Conservation (phyloP, 2,888 invertebrate genomes). For the Caenorhabditis sp. region DNA sequence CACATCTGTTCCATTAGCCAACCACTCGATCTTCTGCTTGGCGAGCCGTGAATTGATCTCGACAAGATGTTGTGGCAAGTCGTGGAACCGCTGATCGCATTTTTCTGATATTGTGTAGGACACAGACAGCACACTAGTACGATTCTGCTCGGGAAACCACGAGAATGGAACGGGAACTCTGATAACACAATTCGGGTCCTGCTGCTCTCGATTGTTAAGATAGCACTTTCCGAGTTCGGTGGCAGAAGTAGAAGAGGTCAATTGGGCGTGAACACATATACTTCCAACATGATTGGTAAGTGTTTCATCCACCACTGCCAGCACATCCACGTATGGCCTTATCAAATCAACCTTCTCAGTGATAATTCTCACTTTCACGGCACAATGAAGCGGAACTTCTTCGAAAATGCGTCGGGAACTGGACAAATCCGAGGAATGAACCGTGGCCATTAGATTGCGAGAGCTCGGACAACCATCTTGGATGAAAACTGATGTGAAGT, state of each 20-base stretch:
- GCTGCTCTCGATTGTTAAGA: conserved; percentile 65
- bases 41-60: conserved; percentile 41
- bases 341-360: conserved; percentile 67
- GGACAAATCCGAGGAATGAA: conserved; percentile 58
- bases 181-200: conserved; percentile 73
- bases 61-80: conserved; percentile 67
- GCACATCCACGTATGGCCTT: conserved; percentile 79
- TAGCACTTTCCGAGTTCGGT: conserved; percentile 66
- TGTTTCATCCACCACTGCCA: conserved; percentile 75
- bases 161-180: conserved; percentile 77
- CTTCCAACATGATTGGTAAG: conserved; percentile 69
- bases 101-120: conserved; percentile 70
- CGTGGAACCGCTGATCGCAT: conserved; percentile 71
- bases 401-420: conserved; percentile 64
- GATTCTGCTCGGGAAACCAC: conserved; percentile 72
- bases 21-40: conserved; percentile 54
- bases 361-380: conserved; percentile 70
- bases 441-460: conserved; percentile 66
- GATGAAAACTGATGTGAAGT: conserved; percentile 62
- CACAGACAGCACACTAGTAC: conserved; percentile 63
- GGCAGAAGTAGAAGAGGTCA: conserved; percentile 65
- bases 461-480: conserved; percentile 70
- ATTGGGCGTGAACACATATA: conserved; percentile 76
- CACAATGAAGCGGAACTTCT: conserved; percentile 70
- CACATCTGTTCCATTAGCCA: conserved; percentile 51